Conservation (phyloP, 1,140 invertebrate species). For the Glossosoma conforme region DNA sequence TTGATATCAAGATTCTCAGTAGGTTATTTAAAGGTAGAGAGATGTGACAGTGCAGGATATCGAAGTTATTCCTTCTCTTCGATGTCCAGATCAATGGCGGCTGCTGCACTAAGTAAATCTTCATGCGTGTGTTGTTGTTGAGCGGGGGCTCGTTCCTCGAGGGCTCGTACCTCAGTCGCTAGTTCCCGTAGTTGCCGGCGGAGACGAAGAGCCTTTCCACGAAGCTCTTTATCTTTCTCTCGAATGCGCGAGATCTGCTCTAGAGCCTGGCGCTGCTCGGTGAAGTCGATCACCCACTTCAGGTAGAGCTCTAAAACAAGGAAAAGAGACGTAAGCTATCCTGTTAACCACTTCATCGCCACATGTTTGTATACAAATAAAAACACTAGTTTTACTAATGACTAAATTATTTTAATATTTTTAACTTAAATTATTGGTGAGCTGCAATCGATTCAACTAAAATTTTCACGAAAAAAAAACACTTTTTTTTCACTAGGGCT, state of each 20-base stretch:
- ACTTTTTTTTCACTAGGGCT: too few relatives aligned
- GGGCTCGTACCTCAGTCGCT: slow-evolving; percentile 35
- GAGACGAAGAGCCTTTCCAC: slow-evolving; percentile 50
- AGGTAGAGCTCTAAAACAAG: slow-evolving; percentile 55
- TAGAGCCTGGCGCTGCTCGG: slow-evolving; percentile 48
- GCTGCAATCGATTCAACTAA: too few relatives aligned
- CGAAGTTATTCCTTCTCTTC: slow-evolving; percentile 24
- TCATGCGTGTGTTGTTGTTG: slow-evolving; percentile 11
- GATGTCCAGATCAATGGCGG: slow-evolving; percentile 10
- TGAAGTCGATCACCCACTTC: slow-evolving; percentile 57
- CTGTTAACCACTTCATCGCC: too few relatives aligned
- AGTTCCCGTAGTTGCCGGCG: slow-evolving; percentile 49
- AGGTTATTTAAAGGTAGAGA: too few relatives aligned
- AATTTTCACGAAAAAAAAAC: too few relatives aligned
- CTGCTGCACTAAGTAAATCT: slow-evolving; percentile 17
- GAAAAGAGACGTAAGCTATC: too few relatives aligned
- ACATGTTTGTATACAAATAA: too few relatives aligned
- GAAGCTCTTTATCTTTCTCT: slow-evolving; percentile 54
- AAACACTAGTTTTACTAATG: too few relatives aligned
- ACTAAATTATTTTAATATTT: too few relatives aligned
- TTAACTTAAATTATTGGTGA: too few relatives aligned
- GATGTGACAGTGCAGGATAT: too few relatives aligned
- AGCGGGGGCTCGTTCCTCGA: slow-evolving; percentile 20
- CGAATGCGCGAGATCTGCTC: slow-evolving; percentile 53
- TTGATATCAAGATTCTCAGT: too few relatives aligned